Conservation (phyloP, 2,888 invertebrate species). For the Pseudoips prasinana region DNA sequence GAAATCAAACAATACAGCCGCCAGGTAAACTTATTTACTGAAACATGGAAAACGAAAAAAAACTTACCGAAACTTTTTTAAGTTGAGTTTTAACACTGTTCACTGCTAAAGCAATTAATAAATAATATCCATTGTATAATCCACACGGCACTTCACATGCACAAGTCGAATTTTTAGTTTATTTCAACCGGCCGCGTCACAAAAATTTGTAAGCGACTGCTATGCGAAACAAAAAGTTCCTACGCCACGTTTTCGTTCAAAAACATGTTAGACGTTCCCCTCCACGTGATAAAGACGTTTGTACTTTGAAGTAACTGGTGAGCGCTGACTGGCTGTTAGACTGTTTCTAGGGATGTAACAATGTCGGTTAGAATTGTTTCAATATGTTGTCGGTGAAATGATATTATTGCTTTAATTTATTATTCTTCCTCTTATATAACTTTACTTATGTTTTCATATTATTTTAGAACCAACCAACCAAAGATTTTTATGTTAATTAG, state of each 20-base stretch:
- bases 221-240: conserved; percentile 25
- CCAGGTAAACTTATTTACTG: conserved; percentile 39
- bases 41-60: conserved; percentile 27
- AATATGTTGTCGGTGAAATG: too few species aligned
- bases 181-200: conserved; percentile 44
- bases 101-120: conserved; percentile 44
- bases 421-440: too few species aligned
- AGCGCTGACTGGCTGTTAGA: conserved; percentile 28
- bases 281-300: conserved; percentile 48
- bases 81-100: conserved; percentile 43
- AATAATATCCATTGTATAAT: conserved; percentile 67
- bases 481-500: too few species aligned
- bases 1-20: conserved; percentile 50
- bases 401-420: too few species aligned
- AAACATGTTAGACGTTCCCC: conserved; percentile 36
- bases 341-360: too few species aligned
- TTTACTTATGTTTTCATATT: too few species aligned
- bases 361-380: too few species aligned
- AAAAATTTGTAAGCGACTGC: conserved; percentile 44
- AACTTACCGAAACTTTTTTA: conserved; percentile 52
- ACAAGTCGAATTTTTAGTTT: conserved; percentile 47
- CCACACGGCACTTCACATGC: conserved; percentile 63
- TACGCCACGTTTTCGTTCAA: conserved; percentile 35
- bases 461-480: too few species aligned
- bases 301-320: conserved; percentile 1